Conservation (phyloP, 2,113 vertebrate genomes). For the Thinocorus orbignyianus region DNA sequence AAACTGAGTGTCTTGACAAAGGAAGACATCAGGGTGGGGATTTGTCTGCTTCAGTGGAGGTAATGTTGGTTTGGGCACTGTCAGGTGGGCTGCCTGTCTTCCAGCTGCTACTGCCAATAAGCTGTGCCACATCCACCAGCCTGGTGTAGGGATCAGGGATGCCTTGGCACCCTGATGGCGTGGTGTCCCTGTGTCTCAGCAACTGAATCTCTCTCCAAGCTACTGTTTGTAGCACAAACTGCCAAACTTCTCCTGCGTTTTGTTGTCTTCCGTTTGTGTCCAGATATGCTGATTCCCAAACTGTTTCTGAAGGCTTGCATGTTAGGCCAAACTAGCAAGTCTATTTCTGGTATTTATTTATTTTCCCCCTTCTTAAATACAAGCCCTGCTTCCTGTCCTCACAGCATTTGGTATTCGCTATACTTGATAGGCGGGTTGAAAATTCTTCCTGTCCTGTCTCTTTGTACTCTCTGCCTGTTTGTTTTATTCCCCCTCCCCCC, state of each 20-base stretch:
- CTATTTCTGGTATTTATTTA: neutral
- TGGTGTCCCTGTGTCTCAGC: fast-evolving
- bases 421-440: neutral
- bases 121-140: neutral
- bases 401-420: neutral
- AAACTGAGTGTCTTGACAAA: neutral
- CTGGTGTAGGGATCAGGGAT: neutral
- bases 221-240: neutral
- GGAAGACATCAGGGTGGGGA: neutral
- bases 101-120: neutral
- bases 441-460: neutral
- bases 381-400: neutral
- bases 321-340: neutral
- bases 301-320: neutral
- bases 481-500: neutral
- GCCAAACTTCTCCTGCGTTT: neutral
- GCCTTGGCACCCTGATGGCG: neutral
- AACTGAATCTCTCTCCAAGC: neutral
- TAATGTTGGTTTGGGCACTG: neutral
- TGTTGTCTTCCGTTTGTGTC: neutral
- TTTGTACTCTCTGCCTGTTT: neutral
- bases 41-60: neutral
- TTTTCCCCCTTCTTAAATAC: neutral
- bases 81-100: neutral
- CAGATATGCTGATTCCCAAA: neutral